Percentiles rank a stretch among this genome's conserved stretches.
phyloP scores from a whole-genome alignment of 1,140 invertebrate species.

The Drosophila ironensis region DNA sequence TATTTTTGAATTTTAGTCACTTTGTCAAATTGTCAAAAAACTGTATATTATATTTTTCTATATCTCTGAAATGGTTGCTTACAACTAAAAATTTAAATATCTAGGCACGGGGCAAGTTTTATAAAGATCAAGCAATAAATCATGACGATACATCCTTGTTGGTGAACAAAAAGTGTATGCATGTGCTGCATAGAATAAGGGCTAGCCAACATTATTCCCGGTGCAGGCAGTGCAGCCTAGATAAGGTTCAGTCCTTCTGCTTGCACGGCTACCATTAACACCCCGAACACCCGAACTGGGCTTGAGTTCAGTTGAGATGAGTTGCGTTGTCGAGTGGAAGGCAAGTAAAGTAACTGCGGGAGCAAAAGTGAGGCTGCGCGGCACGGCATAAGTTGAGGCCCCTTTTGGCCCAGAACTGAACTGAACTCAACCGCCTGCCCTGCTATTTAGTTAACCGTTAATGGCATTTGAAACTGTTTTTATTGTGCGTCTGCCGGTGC shows the following conservation, averaged over 20 bases:
- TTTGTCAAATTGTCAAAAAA: too few species aligned
- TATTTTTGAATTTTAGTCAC: too few species aligned
- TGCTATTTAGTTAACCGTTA: conserved; percentile 77
- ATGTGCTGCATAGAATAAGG: too few species aligned
- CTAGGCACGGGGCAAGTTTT: too few species aligned
- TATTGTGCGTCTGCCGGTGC: conserved; percentile 52
- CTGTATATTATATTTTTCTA: too few species aligned
- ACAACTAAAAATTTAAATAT: too few species aligned
- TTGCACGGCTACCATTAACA: conserved; percentile 2
- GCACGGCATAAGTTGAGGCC: conserved; percentile 12
- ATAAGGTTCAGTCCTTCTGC: neutral
- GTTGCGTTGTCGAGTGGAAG: neutral
- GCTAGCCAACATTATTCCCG: neutral
- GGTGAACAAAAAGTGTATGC: too few species aligned
- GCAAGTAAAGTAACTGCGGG: neutral
- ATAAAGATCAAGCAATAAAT: too few species aligned
- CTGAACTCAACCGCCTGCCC: conserved; percentile 23
- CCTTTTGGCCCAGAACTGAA: too few species aligned
- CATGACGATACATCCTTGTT: too few species aligned
- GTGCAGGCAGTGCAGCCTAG: neutral
- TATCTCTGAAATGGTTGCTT: too few species aligned
- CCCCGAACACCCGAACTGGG: neutral
- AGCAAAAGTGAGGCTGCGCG: neutral
- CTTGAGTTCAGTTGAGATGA: conserved; percentile 12
- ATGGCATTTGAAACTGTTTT: conserved; percentile 79